Evolutionary conservation across 2,888 invertebrate genomes (phyloP).

Genomic region (Drosophila gaucha): DNA sequence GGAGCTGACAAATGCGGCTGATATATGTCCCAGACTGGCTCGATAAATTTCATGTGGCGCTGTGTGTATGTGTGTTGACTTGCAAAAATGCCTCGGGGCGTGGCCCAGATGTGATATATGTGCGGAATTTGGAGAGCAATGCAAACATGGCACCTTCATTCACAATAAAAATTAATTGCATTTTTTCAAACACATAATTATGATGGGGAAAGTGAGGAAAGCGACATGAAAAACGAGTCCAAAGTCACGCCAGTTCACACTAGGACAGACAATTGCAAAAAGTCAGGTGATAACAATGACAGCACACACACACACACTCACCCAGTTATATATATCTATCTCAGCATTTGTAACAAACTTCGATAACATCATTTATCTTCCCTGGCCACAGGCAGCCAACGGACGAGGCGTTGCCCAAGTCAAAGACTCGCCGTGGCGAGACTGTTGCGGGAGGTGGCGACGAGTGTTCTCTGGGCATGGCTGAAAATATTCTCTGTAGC

Average conservation of each 20-base stretch:
- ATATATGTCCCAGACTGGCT: constrained; percentile 68
- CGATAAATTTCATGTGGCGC: constrained; percentile 63
- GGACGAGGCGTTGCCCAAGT: constrained; percentile 31
- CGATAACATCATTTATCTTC: constrained; percentile 76
- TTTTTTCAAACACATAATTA: constrained; percentile 61
- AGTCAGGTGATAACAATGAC: constrained; percentile 49
- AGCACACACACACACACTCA: constrained; percentile 16
- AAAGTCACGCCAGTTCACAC: constrained; percentile 42
- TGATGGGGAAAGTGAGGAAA: constrained; percentile 43
- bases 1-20: constrained; percentile 66
- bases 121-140: constrained; percentile 60
- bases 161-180: constrained; percentile 72
- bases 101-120: constrained; percentile 65
- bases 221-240: constrained; percentile 17
- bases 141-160: constrained; percentile 72
- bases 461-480: background rate
- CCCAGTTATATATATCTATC: constrained; percentile 3
- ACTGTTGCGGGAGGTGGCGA: background rate
- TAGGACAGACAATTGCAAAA: constrained; percentile 60
- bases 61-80: constrained; percentile 43
- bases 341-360: constrained; percentile 24
- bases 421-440: constrained; percentile 22
- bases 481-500: constrained; percentile 53
- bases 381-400: constrained; percentile 33
- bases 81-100: constrained; percentile 51